Evolutionary conservation across 2,888 invertebrate species (phyloP), one percentile per base, ranked within the genome.

Genomic region (Drosophila leonis): DNA sequence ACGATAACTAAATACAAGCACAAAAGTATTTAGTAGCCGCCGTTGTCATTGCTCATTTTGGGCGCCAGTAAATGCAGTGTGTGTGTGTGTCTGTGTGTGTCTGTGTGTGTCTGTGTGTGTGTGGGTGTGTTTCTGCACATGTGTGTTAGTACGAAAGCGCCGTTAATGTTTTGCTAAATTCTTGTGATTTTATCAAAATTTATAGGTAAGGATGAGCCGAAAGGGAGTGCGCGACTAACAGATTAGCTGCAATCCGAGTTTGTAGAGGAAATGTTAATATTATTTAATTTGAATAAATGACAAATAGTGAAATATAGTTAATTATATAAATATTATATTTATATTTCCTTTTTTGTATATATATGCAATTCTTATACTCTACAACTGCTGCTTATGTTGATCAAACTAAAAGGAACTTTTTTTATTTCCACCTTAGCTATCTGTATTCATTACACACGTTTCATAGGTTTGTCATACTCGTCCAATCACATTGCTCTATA

Each of bases 101-200:
- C 46, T 64, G 61, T 62, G 15, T 46, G 42, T 37, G 18, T 29
- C 20, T 61, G 54, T 65, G 44, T 57, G 41, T 66, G 64, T 57
- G n/a, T 59, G 42, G 18, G 27, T 46, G 29, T 39, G 10, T 24
- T 24, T 75, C 37, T 48, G 57, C 63, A 51, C 33, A 27, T 60
- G 41, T 64, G 27, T 65, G 27, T 39, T 46, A n/a, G 66, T 78
- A 75, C 61, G 72, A 75, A 88, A 88, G 69, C 73, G 70, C 72
- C 74, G 73, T 72, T 81, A 86, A 78, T 81, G 76, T 69, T 79
- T 76, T 69, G 72, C 63, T 74, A 72, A 88, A 74, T 75, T 83
- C 75, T 78, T 83, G 75, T 78, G 52, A 65, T 79, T 83, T 83
- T 86, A 88, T 88, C 87, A 78, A 69, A 71, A 74, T 29, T 1